Base-by-base conservation (phyloP, 2,113 vertebrate genomes). In the Gallinago paraguaiae region DNA sequence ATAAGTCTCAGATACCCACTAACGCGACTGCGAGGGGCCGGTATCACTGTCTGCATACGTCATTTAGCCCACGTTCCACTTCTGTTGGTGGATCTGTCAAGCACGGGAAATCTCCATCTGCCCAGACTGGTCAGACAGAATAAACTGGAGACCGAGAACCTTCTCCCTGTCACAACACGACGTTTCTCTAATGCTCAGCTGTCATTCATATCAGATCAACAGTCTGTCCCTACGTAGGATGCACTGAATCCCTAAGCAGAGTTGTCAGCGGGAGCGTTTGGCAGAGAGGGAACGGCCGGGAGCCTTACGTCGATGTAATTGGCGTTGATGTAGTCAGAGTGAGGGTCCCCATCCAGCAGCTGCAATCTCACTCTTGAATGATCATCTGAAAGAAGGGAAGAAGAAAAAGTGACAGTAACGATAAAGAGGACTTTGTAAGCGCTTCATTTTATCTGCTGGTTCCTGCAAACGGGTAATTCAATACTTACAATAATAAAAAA, bases 311-410 rank as follows among this genome's bases (percentile, higher is more conserved):
- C 99, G 9, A 99, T 99, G 82, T 99, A 99, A 95, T 99, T 99
- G 97, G 99, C 99, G n/a, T 99, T 99, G 96, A 99, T 99, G 96
- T 99, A 99, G 98, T 99, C 99, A 0, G 99, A 99, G 97, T 99
- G 99, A 13, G 99, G 99, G 97, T 99, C 99, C 95, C 99, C 99
- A 41, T 99, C 99, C 97, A 99, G 97, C 93, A 98, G 98, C 92
- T 99, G 99, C 97, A 99, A 97, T 71, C 99, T 98, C 93, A 99
- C 99, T 71, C 99, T 98, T 95, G 99, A 99, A 97, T 99, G 99
- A 97, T 99, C 99, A 96, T 99, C 99, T 99, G 98, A 86, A 95
- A 95, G 95, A 93, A 96, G 57, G 94, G 45, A 78, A 97, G 84
- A 78, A 84, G 76, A 92, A 96, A 50, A 97, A 95, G 88, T 93